A percentile compares a stretch with the other conserved stretches of the same genome.
These are phyloP conservation scores for Beris chalybata DNA, from an alignment of 2,888 invertebrate species.

Conservation along the genomic window DNA sequence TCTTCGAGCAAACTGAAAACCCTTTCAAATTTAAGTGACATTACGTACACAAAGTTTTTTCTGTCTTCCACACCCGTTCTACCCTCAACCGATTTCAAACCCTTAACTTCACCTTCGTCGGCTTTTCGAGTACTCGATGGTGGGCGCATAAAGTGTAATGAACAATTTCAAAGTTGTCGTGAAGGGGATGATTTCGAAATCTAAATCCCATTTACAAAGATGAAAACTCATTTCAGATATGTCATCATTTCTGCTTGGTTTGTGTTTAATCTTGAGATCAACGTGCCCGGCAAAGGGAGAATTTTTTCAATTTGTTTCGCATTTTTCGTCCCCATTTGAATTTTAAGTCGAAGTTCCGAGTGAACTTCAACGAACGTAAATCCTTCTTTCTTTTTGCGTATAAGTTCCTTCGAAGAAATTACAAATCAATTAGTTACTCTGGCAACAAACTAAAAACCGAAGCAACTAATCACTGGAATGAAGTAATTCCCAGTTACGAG, in stretches of 20 bases:
- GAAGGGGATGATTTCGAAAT: constrained; percentile 1
- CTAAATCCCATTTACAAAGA: neutral
- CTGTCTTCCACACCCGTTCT: too few species aligned
- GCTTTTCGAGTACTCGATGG: neutral
- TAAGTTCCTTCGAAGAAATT: too few species aligned
- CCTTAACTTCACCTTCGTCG: neutral
- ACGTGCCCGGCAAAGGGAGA: constrained; percentile 6
- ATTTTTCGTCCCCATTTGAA: constrained; percentile 20
- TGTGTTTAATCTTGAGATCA: constrained; percentile 32
- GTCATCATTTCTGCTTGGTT: constrained; percentile 34
- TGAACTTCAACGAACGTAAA: neutral
- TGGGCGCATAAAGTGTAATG: neutral
- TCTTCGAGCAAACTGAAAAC: too few species aligned
- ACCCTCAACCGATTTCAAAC: too few species aligned
- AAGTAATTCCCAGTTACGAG: too few species aligned
- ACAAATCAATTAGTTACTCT: too few species aligned
- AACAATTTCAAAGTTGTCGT: neutral
- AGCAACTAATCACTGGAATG: too few species aligned
- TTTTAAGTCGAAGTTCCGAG: constrained; percentile 8
- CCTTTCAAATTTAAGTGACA: too few species aligned
- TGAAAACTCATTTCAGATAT: constrained; percentile 20
- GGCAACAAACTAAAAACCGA: too few species aligned
- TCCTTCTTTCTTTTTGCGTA: too few species aligned
- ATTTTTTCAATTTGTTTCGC: constrained; percentile 21
- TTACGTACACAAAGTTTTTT: too few species aligned